Percentiles rank a stretch among this genome's conserved stretches.
phyloP scores from a whole-genome alignment of 1,140 invertebrate genomes.

The Drosophila tani region DNA sequence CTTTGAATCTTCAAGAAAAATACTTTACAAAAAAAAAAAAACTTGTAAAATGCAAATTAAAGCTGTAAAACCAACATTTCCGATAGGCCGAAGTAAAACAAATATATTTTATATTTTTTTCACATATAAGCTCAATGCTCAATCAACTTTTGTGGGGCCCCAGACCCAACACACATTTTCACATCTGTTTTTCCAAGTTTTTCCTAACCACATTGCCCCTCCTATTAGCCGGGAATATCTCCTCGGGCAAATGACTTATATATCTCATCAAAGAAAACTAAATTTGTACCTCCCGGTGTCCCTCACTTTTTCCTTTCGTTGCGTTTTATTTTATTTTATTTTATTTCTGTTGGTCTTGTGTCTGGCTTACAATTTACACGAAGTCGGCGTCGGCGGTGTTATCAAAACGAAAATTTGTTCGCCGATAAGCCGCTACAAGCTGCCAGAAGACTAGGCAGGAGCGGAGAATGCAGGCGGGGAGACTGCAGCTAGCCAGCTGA shows the following conservation, averaged over 20 bases:
- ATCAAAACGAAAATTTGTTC: conserved; percentile 82
- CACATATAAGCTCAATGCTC: conserved; percentile 3
- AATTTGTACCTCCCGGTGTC: conserved; percentile 15
- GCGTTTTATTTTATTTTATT: conserved; percentile 10
- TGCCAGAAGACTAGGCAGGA: conserved; percentile 22
- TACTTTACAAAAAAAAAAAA: background rate
- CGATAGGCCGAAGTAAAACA: background rate
- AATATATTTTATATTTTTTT: conserved; percentile 14
- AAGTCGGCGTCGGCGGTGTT: conserved; percentile 43
- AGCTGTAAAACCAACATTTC: conserved; percentile 1
- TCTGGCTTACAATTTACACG: conserved; percentile 63
- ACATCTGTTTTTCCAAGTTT: conserved; percentile 36
- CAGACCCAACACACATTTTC: conserved; percentile 7
- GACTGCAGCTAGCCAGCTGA: conserved; percentile 22
- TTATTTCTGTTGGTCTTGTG: conserved; percentile 32
- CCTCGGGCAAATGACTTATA: conserved; percentile 27
- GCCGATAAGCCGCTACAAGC: conserved; percentile 63
- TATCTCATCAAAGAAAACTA: conserved; percentile 23
- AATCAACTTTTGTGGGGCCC: conserved; percentile 23
- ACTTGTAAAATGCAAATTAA: conserved; percentile 16
- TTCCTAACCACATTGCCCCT: conserved; percentile 28
- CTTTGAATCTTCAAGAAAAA: too few species aligned
- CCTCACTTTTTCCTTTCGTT: background rate
- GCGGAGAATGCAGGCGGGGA: background rate
- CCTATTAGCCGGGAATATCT: conserved; percentile 38